phyloP scores from a whole-genome alignment of 2,113 vertebrate species.

The Eudorcas thomsonii region DNA sequence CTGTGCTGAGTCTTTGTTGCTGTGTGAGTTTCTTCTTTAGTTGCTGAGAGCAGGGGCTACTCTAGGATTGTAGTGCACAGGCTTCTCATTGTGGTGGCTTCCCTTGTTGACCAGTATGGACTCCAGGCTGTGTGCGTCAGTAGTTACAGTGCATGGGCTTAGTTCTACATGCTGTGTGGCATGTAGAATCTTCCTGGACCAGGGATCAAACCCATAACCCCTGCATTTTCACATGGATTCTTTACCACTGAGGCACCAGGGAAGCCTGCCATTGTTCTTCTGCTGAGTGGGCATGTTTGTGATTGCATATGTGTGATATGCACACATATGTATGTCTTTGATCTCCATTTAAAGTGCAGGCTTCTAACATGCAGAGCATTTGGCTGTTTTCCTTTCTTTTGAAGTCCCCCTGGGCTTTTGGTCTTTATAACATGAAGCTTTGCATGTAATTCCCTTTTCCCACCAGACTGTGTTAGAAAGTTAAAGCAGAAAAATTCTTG shows the following conservation, averaged over 20 bases:
- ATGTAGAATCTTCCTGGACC: background rate
- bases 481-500: constrained; percentile 13
- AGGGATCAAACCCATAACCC: background rate
- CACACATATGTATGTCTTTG: background rate
- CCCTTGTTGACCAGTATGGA: background rate
- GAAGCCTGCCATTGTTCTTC: background rate
- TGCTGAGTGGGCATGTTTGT: background rate
- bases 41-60: background rate
- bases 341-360: background rate
- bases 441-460: background rate
- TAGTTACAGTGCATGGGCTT: background rate
- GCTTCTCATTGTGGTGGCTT: background rate
- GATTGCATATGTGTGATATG: background rate
- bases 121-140: background rate
- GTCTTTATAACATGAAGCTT: background rate
- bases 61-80: background rate
- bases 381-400: background rate
- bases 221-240: background rate
- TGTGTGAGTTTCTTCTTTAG: background rate
- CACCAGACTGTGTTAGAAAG: background rate
- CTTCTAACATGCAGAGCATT: background rate
- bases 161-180: background rate
- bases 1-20: background rate
- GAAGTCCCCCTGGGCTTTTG: background rate
- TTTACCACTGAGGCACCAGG: background rate